These are phyloP conservation scores for Plutella xylostella DNA, from an alignment of 2,888 invertebrate species.

Conservation along the genomic window DNA sequence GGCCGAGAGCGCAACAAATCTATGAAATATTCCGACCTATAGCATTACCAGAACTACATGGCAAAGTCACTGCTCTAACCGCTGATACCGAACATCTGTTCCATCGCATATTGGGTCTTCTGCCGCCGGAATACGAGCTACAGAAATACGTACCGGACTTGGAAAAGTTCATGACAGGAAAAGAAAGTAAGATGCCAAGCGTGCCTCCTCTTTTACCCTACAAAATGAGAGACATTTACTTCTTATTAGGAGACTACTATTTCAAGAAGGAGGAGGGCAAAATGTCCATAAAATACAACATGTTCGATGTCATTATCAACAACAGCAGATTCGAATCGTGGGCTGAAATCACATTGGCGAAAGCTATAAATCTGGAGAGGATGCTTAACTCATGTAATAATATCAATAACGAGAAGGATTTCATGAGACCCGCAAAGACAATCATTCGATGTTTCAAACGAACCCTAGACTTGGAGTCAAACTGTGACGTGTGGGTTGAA, in stretches of 20 bases:
- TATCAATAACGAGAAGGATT: constrained; percentile 70
- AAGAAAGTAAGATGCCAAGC: constrained; percentile 62
- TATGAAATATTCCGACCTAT: constrained; percentile 87
- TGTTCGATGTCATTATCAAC: constrained; percentile 84
- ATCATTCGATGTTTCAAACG: constrained; percentile 85
- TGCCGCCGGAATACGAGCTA: constrained; percentile 78
- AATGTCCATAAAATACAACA: constrained; percentile 84
- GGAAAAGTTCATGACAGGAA: constrained; percentile 76
- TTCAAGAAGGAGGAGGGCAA: constrained; percentile 87
- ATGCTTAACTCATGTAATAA: constrained; percentile 81
- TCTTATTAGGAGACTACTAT: constrained; percentile 92
- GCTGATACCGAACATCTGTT: constrained; percentile 82
- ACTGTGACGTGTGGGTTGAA: constrained; percentile 88
- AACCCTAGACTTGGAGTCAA: constrained; percentile 80
- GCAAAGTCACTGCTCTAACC: constrained; percentile 80
- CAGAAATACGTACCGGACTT: constrained; percentile 72
- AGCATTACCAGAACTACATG: constrained; percentile 84
- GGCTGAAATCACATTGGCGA: constrained; percentile 90
- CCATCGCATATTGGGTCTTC: constrained; percentile 74
- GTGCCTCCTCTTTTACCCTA: constrained; percentile 66
- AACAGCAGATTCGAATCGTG: constrained; percentile 89
- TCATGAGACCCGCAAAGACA: constrained; percentile 76
- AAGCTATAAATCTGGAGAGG: constrained; percentile 81
- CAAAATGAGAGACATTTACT: constrained; percentile 82
- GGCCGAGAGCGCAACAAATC: constrained; percentile 79